Percentiles rank a stretch among this genome's conserved stretches.
These are phyloP conservation scores for Turritopsis dohrnii DNA, from an alignment of 30 jellyfish, hydroid and myxozoan genomes.

Conservation along the genomic window DNA sequence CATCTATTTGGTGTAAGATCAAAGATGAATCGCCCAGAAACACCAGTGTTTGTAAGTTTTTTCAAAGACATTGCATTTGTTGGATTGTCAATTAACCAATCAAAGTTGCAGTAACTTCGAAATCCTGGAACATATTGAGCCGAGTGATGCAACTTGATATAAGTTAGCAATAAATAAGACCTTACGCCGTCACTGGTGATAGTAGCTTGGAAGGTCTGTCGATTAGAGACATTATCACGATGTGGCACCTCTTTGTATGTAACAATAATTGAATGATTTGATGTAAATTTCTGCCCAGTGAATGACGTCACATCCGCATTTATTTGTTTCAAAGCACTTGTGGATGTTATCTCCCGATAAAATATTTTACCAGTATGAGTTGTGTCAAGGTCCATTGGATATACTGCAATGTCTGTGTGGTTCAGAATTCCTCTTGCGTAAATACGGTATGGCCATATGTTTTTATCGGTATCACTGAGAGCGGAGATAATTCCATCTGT, in stretches of 20 bases:
- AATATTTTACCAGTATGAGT: neutral
- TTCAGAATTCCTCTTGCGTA: neutral
- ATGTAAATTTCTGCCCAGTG: neutral
- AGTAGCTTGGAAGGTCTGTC: neutral
- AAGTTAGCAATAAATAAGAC: neutral
- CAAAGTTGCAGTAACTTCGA: neutral
- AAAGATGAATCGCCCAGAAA: neutral
- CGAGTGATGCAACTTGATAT: neutral
- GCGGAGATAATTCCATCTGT: neutral
- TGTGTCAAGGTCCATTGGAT: neutral
- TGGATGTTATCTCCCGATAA: neutral
- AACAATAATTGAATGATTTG: neutral
- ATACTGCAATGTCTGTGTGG: neutral
- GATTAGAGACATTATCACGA: neutral
- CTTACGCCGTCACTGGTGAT: neutral
- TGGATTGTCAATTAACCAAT: neutral
- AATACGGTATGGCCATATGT: neutral
- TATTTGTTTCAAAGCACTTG: neutral
- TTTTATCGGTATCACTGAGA: neutral
- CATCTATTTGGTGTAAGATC: neutral
- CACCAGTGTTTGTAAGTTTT: neutral
- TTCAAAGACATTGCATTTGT: neutral
- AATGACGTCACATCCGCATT: neutral
- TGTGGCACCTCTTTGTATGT: neutral
- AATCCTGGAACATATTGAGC: neutral